Evolutionary conservation across 1,140 invertebrate genomes (phyloP), one percentile per base, ranked within the genome.

Genomic region (Solenopsis invicta): DNA sequence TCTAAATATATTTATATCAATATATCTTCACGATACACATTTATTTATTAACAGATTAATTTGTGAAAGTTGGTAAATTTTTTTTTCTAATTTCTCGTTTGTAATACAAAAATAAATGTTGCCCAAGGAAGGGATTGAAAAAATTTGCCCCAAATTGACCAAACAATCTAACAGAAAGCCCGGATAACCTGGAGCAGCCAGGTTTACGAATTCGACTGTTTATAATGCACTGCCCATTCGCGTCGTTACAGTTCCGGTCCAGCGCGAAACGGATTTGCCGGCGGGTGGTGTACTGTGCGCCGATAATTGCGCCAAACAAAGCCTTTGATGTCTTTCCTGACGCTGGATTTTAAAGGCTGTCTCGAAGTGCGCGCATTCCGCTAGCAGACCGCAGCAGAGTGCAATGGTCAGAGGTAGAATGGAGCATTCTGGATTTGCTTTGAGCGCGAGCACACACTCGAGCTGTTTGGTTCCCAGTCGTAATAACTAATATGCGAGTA

Each of bases 251-350:
- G 16, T 85, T 85, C 48, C 24, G 50, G 16, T 59, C n/a, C 82
- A 85, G 64, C 67, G 62, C 24, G 34, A 80, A 56, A 13, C 54
- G 21, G 75, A 59, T 64, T 80, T 61, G 77, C 85, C 59, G 59
- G 56, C 59, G 72, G 59, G 54, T 67, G 81, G 76, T 71, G 56
- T 54, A 61, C 34, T 48, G 76, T 59, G 37, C 84, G 76, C 77
- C 77, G 81, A 90, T 86, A 90, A 90, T 77, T 78, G 77, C 48
- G 52, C 62, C n/a, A 81, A 86, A 84, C 86, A 84, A 74, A 90
- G 71, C 89, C 86, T 90, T 90, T 90, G 89, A 86, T 90, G 86
- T 62, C 80, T 85, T 90, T 90, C 87, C 89, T 74, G 81, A 82
- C 59, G 75, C 86, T 41, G 64, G 76, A 77, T 90, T 90, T 90